Evolutionary conservation across 1,140 invertebrate species (phyloP).

Genomic region (Eubasilissa regina): DNA sequence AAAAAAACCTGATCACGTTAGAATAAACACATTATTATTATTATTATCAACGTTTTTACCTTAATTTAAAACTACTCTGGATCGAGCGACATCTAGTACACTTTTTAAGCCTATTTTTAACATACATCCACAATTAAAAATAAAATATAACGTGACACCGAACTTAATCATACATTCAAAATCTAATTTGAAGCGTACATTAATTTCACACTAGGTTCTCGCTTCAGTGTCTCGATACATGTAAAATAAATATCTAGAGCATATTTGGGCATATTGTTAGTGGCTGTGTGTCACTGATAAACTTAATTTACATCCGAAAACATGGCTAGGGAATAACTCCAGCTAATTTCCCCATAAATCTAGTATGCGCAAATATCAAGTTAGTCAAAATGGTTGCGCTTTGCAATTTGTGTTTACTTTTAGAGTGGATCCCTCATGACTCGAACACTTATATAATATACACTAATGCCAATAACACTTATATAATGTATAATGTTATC

Average conservation of each 20-base stretch:
- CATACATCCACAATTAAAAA: too few species aligned
- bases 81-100: too few species aligned
- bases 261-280: constrained; percentile 51
- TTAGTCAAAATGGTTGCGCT: constrained; percentile 47
- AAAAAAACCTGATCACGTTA: too few species aligned
- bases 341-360: constrained; percentile 55
- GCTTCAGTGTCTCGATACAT: not conserved
- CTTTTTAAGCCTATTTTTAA: too few species aligned
- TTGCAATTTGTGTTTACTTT: constrained; percentile 25
- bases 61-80: too few species aligned
- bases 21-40: too few species aligned
- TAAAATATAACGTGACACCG: too few species aligned
- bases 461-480: not conserved
- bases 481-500: not conserved
- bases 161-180: too few species aligned
- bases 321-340: constrained; percentile 46
- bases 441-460: not conserved
- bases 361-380: constrained; percentile 54
- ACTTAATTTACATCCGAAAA: constrained; percentile 61
- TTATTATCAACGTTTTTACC: too few species aligned
- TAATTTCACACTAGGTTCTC: too few species aligned
- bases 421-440: not conserved
- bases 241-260: constrained; percentile 47
- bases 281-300: constrained; percentile 56
- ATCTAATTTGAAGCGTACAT: too few species aligned